Conservation (phyloP, 2,113 vertebrate species). For the Silurus glanis region DNA sequence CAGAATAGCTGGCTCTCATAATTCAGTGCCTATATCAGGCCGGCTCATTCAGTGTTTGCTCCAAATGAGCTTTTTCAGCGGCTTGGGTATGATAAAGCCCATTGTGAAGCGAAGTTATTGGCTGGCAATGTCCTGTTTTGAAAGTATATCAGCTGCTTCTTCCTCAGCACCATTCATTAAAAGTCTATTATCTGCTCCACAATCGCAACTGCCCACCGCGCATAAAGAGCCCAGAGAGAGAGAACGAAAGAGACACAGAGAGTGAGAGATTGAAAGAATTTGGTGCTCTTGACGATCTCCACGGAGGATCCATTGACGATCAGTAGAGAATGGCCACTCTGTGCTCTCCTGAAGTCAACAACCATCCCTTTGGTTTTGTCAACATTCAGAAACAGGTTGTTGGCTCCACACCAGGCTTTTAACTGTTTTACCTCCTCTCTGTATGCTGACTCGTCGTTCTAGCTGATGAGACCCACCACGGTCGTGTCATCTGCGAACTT, state of each 20-base stretch:
- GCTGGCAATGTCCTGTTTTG: conserved; percentile 36
- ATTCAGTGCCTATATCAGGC: conserved; percentile 35
- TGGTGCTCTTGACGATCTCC: too few relatives aligned
- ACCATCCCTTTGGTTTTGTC: too few relatives aligned
- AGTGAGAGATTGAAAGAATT: not conserved
- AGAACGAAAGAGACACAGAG: not conserved
- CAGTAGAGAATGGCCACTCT: too few relatives aligned
- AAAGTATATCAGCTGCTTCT: conserved; percentile 50
- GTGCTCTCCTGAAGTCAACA: too few relatives aligned
- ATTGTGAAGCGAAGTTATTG: conserved; percentile 42
- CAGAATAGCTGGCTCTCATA: conserved; percentile 25
- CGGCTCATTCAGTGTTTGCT: conserved; percentile 6
- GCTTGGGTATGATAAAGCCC: conserved; percentile 38
- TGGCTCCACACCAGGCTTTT: too few relatives aligned
- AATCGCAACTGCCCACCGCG: conserved; percentile 27
- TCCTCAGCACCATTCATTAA: conserved; percentile 44
- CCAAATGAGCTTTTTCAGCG: conserved; percentile 44
- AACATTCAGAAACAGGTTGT: too few relatives aligned
- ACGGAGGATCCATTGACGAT: too few relatives aligned
- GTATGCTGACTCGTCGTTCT: too few relatives aligned
- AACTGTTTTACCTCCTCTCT: too few relatives aligned
- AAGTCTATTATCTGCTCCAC: conserved; percentile 50
- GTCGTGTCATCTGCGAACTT: too few relatives aligned
- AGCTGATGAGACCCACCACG: too few relatives aligned
- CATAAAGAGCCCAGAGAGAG: conserved; percentile 13